phyloP scores from a whole-genome alignment of 2,113 vertebrate species.

The Cricetomys ansorgei region DNA sequence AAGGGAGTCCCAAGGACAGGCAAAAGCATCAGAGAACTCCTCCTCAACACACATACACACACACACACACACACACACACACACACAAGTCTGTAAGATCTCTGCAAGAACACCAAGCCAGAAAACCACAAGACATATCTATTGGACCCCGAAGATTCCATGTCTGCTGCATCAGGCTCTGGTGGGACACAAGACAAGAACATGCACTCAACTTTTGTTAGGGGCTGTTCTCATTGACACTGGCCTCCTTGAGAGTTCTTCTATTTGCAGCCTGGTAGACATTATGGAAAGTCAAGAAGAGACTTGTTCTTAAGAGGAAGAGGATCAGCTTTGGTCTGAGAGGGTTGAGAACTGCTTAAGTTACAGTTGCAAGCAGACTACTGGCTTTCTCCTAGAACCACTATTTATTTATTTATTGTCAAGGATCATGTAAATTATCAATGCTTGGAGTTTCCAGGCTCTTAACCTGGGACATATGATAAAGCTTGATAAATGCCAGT shows the following conservation, averaged over 20 bases:
- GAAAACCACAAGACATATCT: too few species aligned
- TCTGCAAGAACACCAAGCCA: too few species aligned
- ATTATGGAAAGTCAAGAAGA: background rate
- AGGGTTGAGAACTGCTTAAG: background rate
- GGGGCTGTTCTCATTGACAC: too few species aligned
- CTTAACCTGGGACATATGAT: background rate
- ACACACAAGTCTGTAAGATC: too few species aligned
- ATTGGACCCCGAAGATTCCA: too few species aligned
- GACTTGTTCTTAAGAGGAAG: background rate
- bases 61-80: too few species aligned
- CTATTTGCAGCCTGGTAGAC: background rate
- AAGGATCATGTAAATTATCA: background rate
- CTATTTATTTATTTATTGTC: background rate
- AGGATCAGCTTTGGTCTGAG: background rate
- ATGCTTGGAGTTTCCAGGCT: background rate
- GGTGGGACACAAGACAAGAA: too few species aligned
- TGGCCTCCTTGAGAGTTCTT: background rate
- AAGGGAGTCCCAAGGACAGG: too few species aligned
- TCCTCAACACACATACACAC: too few species aligned
- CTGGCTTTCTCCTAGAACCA: background rate
- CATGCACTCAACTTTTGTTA: background rate
- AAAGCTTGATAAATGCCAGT: background rate
- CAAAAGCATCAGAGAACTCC: too few species aligned
- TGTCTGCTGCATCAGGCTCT: too few species aligned
- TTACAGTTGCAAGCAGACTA: background rate